A percentile compares a stretch with the other conserved stretches of the same genome.
Evolutionary conservation across 1,140 invertebrate species (phyloP).

Genomic region (Bombus waltoni): DNA sequence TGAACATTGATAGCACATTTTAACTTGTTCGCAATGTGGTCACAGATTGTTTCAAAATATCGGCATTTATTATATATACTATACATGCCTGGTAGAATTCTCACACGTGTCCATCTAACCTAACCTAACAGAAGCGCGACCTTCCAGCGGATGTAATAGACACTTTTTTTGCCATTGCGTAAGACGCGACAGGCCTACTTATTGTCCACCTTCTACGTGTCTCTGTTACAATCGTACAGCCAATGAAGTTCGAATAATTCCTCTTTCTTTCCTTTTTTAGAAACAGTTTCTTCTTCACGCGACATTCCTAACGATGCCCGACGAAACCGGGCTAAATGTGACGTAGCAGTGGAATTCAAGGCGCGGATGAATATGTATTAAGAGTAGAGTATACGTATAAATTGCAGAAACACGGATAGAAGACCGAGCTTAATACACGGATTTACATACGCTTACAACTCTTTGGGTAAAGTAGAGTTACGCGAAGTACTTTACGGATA

Average conservation of each 20-base stretch:
- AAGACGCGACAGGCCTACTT: neutral
- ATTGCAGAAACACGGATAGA: neutral
- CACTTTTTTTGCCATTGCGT: constrained; percentile 11
- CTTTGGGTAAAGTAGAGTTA: neutral
- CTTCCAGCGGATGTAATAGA: neutral
- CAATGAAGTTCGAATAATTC: constrained; percentile 6
- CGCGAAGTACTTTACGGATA: neutral
- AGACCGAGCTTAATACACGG: neutral
- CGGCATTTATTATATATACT: neutral
- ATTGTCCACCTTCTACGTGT: constrained; percentile 1
- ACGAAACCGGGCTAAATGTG: neutral
- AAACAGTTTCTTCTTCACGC: neutral
- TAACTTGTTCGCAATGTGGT: too few species aligned
- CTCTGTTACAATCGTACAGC: neutral
- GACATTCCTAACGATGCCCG: neutral
- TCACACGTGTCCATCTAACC: neutral
- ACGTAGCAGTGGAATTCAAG: neutral
- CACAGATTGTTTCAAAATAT: neutral
- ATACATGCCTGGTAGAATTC: neutral
- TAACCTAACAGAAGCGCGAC: neutral
- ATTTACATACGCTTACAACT: neutral
- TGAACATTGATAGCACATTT: neutral
- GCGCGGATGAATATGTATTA: neutral
- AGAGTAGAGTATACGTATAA: neutral
- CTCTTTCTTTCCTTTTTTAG: neutral